Evolutionary conservation across 2,797 vertebrate genomes (phyloP), one percentile per base, ranked within the genome.

Genomic region (Taenioides sp.): DNA sequence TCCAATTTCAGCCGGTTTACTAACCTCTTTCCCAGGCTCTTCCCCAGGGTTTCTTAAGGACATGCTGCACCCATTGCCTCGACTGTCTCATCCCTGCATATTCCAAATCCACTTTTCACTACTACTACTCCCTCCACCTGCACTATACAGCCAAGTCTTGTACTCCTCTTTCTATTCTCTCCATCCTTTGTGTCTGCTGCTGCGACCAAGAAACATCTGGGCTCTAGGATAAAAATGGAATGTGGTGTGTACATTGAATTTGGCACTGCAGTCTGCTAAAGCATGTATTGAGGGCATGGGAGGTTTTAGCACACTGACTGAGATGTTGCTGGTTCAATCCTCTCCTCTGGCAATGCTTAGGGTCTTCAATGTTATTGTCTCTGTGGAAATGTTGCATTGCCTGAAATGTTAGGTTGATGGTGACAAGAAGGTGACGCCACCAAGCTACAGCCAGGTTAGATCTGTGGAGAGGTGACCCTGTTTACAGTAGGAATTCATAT

Each of bases 1-100:
- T 89, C 87, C 88, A 87, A 90, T 91, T 87, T 81, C 87, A 62
- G 22, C 86, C 86, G 91, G 90, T 90, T 91, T 91, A 92, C 91
- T 92, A 91, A 91, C 90, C 90, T 89, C 90, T 78, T 92, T 91
- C 88, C 80, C 79, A 76, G 85, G 80, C 76, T 91, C 89, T 88
- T 84, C 73, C 86, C 28, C 74, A 86, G 88, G 88, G 87, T 64
- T 88, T 82, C 89, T 86, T 89, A 75, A 90, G 89, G 90, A 90
- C 88, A 90, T 74, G 5, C 27, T 27, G 78, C 83, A 87, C 89
- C 78, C 87, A 43, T n/a, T 78, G 84, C 83, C 72, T 43, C 14
- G 14, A 12, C 68, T 62, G 69, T 71, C 79, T 74, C 57, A 5
- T 65, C 80, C 77, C 37, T 9, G 60, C 34, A 22, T 76, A 31